Evolutionary conservation across 2,113 vertebrate genomes (phyloP).

Genomic region (Xenus cinereus): DNA sequence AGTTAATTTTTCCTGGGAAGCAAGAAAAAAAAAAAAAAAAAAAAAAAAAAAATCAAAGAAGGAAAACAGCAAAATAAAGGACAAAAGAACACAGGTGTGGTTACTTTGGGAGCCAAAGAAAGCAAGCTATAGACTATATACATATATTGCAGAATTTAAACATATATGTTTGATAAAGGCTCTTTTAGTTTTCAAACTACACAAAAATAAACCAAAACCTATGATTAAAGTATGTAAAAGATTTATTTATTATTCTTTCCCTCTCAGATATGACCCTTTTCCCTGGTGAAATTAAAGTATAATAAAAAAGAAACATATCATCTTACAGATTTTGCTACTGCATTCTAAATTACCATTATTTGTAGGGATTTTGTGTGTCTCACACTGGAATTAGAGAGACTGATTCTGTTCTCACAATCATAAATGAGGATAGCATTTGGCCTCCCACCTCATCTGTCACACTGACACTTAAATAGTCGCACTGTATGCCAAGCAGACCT

Average conservation of each 20-base stretch:
- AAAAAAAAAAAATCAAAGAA: background rate
- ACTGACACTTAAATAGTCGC: background rate
- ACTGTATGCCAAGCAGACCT: background rate
- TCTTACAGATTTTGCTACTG: background rate
- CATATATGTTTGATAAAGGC: background rate
- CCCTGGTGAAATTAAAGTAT: background rate
- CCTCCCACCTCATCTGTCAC: background rate
- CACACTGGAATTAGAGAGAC: background rate
- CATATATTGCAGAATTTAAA: background rate
- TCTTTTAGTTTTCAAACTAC: background rate
- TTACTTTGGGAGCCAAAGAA: background rate
- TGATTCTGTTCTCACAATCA: background rate
- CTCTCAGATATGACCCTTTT: background rate
- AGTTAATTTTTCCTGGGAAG: background rate
- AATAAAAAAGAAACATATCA: background rate
- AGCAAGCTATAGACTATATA: background rate
- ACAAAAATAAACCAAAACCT: background rate
- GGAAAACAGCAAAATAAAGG: background rate
- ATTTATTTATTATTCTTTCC: background rate
- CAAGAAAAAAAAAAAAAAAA: background rate
- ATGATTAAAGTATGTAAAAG: background rate
- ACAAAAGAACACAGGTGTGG: background rate
- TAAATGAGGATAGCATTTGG: background rate
- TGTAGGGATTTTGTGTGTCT: background rate
- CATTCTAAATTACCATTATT: background rate